Percentiles rank a stretch among this genome's conserved stretches.
Conservation (phyloP, 2,888 invertebrate genomes). For the Brenthis daphne region DNA sequence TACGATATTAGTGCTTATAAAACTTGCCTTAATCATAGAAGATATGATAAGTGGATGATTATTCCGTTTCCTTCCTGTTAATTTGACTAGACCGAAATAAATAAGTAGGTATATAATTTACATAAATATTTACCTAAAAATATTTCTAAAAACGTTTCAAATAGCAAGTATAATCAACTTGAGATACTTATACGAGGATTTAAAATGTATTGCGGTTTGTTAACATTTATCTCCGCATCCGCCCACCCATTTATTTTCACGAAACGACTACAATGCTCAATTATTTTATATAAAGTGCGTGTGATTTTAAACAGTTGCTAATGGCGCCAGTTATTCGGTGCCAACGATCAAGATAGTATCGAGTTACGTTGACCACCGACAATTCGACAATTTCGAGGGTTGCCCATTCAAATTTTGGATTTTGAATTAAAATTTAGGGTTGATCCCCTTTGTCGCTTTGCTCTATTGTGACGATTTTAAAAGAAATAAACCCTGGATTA, state of each 20-base stretch:
- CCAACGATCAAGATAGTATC: conserved; percentile 49
- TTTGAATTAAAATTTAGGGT: conserved; percentile 58
- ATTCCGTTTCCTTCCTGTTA: too few relatives aligned
- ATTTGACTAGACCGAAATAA: too few relatives aligned
- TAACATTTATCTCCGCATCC: conserved; percentile 20
- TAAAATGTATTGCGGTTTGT: neutral
- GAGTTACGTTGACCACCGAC: conserved; percentile 65
- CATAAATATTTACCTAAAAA: too few relatives aligned
- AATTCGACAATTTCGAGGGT: conserved; percentile 55
- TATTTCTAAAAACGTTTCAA: too few relatives aligned
- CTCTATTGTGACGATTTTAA: conserved; percentile 34
- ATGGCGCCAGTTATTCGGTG: conserved; percentile 39
- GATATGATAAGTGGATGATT: too few relatives aligned
- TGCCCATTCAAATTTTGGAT: conserved; percentile 49
- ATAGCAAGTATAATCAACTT: too few relatives aligned
- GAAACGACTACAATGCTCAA: conserved; percentile 26
- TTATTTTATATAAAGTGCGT: conserved; percentile 35
- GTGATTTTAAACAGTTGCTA: conserved; percentile 40
- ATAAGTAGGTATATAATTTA: too few relatives aligned
- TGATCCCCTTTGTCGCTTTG: conserved; percentile 39
- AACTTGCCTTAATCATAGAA: too few relatives aligned
- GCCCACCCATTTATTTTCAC: conserved; percentile 25
- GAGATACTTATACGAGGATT: too few relatives aligned
- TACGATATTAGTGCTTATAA: too few relatives aligned
- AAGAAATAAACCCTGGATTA: conserved; percentile 52